Evolutionary conservation across 2,797 vertebrate species (phyloP), one percentile per base, ranked within the genome.

Genomic region (Cossypha caffra): DNA sequence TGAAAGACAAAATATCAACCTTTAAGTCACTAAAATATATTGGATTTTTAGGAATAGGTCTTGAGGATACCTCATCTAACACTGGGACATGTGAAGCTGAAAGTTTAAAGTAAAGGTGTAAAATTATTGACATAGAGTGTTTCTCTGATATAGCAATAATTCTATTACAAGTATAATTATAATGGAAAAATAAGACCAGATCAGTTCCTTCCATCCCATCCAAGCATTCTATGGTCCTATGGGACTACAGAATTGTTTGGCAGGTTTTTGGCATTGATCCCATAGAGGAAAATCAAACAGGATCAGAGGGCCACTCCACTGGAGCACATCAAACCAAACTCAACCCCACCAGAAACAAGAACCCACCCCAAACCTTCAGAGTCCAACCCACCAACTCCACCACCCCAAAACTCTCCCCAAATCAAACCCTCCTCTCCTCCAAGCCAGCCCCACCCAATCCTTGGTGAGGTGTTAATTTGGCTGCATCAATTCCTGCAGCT

Each of bases 271-370:
- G 26, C 13, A 15, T 1, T n/a, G 10, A 13, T n/a, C n/a, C 20
- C 51, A 16, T 0, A 1, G 10, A 35, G 35, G 40, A 43, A 57
- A 64, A 33, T 9, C 19, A 61, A 40, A 29, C 8, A 3, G 21
- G 2, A 25, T 1, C 23, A 57, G 23, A 38, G 7, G 7, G 15
- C 13, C 16, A 11, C 33, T 45, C 19, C 37, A 8, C 29, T 12
- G 31, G 15, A 21, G 8, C 38, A 28, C n/a, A 17, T 16, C 9
- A 5, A 64, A 12, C 3, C 0, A 6, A 54, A 2, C 3, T 1
- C 10, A 62, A 26, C 5, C 28, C 5, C 28, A 5, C 4, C 55
- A 48, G 33, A 16, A 25, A 24, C 14, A 23, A 2, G 18, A 40
- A 29, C 13, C 21, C 11, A 0, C 11, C 25, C 64, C 16, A 28